These are phyloP conservation scores for Oreochromis niloticus DNA, from an alignment of 2,113 vertebrate genomes.

Conservation along the genomic window DNA sequence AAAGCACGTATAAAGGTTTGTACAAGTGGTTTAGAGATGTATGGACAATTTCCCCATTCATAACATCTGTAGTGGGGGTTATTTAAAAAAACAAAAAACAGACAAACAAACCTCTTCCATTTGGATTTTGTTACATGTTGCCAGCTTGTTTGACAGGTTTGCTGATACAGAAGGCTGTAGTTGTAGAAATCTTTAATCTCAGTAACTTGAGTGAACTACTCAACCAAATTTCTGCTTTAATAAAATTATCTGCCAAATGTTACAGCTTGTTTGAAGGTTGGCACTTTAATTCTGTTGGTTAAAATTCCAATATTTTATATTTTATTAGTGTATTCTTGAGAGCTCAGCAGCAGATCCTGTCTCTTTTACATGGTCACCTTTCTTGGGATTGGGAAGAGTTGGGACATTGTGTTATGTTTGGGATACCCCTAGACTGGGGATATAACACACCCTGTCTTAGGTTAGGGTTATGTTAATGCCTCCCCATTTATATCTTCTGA, in stretches of 20 bases:
- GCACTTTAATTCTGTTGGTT: background rate
- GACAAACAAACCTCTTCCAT: background rate
- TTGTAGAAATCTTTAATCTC: background rate
- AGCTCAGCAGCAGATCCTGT: accelerated
- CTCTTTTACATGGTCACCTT: background rate
- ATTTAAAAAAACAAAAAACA: background rate
- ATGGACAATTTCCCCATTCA: background rate
- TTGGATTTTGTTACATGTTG: background rate
- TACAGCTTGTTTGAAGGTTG: background rate
- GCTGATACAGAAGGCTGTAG: background rate
- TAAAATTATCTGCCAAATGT: background rate
- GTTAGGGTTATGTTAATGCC: background rate
- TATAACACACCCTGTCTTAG: background rate
- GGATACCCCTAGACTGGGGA: background rate
- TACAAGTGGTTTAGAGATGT: background rate
- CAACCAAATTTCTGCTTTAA: background rate
- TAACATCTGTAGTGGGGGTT: background rate
- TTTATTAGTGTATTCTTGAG: background rate
- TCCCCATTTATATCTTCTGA: background rate
- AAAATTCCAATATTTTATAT: background rate
- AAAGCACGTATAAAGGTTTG: background rate
- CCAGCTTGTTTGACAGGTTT: background rate
- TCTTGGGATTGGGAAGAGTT: background rate
- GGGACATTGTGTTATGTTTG: background rate
- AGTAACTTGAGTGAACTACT: background rate